Evolutionary conservation across 2,113 vertebrate genomes (phyloP), one percentile per base, ranked within the genome.

Genomic region (Zootoca vivipara): DNA sequence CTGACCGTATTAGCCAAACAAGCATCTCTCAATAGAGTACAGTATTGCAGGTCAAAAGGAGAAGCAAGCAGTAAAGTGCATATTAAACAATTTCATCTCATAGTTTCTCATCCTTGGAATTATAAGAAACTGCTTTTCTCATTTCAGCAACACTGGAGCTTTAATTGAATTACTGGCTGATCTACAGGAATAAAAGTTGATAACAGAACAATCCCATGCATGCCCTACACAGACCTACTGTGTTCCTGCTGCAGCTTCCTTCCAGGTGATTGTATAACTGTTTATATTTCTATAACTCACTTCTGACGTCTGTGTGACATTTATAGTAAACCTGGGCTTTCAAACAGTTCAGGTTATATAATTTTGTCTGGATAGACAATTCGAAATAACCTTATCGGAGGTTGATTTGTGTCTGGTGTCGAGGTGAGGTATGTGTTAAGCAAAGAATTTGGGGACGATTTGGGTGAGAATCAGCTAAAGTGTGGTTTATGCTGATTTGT

Each of bases 21-120:
- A 77, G 82, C 20, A 88, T 87, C 42, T 92, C 84, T 87, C 89
- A 26, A 75, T 52, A 77, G 91, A 87, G 69, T 52, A 77, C 90
- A 87, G 69, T 87, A 52, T 87, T 92, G 85, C 73, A 56, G 70
- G 38, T 78, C 81, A 92, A 90, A 65, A 2, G 62, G 42, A 92
- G 90, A 69, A 92, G 78, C 72, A 92, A 92, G 79, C 35, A 92
- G 46, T 72, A 77, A 89, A 91, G 90, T n/a, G 42, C 24, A 12
- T 13, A 38, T 65, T 24, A 38, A 86, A 74, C 67, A 33, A 83
- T 92, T 90, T 93, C 89, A 89, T 89, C 73, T 88, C 75, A 83
- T 38, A 90, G 46, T 52, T 52, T 52, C 86, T 64, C 56, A 38
- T 89, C 78, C 83, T 72, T 77, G 85, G 83, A 12, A 79, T 75